Evolutionary conservation across 2,888 invertebrate genomes (phyloP), one percentile per base, ranked within the genome.

Genomic region (Xestobium rufovillosum): DNA sequence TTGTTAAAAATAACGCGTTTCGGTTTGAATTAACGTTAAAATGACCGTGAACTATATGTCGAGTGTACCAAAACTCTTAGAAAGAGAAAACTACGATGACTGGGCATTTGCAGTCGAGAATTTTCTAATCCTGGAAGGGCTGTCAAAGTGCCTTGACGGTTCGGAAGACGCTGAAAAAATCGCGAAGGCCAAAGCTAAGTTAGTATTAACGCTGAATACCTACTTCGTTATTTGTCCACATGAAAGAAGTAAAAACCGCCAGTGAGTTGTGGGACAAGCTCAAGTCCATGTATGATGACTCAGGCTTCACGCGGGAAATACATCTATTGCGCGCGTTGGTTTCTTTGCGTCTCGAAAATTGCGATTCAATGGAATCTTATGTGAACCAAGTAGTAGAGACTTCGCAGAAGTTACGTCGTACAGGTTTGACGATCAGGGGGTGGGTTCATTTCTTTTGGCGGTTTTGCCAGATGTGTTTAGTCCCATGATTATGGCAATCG

Each of bases 371-470:
- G 50, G 44, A 33, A 17, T 9, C 16, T 2, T 57, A 56, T 34
- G 49, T 56, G 1, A 56, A 45, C 32, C 52, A 55, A 39, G 34
- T 59, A 2, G 37, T 55, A 4, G 53, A 56, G 36, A 56, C 49
- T 3, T 36, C 48, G 2, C 55, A 56, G 34, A 50, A 47, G 41
- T 44, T 57, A 14, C 29, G 39, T 11, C 26, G 50, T 26, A n/a
- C n/a, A n/a, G n/a, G n/a, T n/a, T n/a, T n/a, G n/a, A n/a, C n/a
- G n/a, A n/a, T n/a, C n/a, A n/a, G n/a, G n/a, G n/a, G n/a, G n/a
- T n/a, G n/a, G n/a, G n/a, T n/a, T n/a, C n/a, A n/a, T n/a, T n/a
- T n/a, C n/a, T n/a, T n/a, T n/a, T n/a, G n/a, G n/a, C n/a, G n/a
- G n/a, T n/a, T n/a, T n/a, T n/a, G n/a, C n/a, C n/a, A n/a, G n/a